A percentile compares a stretch with the other conserved stretches of the same genome.
These are phyloP conservation scores for Alaudala cheleensis DNA, from an alignment of 2,113 vertebrate species.

Conservation along the genomic window DNA sequence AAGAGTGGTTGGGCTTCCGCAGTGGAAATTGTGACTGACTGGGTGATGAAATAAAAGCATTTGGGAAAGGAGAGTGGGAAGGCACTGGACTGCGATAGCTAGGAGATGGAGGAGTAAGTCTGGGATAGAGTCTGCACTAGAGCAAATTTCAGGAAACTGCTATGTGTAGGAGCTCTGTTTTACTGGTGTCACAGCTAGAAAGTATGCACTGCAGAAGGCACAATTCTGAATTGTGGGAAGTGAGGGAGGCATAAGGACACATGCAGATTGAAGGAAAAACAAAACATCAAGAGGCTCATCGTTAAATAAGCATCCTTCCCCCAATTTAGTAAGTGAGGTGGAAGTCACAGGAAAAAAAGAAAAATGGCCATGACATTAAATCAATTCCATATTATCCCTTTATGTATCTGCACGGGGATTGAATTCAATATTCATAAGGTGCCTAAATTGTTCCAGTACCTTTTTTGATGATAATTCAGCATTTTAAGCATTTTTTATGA, in stretches of 20 bases:
- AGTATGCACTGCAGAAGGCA: neutral
- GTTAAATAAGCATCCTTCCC: neutral
- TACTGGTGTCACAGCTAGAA: neutral
- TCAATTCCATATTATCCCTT: neutral
- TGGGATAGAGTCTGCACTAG: conserved; percentile 17
- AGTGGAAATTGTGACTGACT: conserved; percentile 59
- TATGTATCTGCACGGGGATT: neutral
- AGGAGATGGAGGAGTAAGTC: neutral
- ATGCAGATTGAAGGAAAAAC: neutral
- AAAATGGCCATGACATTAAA: neutral
- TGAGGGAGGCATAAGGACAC: neutral
- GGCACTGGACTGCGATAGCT: neutral
- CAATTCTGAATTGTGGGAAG: neutral
- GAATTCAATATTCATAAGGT: neutral
- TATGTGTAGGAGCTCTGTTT: neutral
- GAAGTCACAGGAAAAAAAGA: neutral
- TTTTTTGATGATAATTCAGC: neutral
- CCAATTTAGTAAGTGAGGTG: neutral
- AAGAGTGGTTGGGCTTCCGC: conserved; percentile 29
- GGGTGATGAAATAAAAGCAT: conserved; percentile 55
- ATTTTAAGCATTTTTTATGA: neutral
- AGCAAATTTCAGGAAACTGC: conserved; percentile 8
- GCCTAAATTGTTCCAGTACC: neutral
- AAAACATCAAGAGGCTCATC: neutral
- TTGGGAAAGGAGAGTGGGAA: conserved; percentile 60